These are phyloP conservation scores for Natator depressus DNA, from an alignment of 2,113 vertebrate genomes.

Conservation along the genomic window DNA sequence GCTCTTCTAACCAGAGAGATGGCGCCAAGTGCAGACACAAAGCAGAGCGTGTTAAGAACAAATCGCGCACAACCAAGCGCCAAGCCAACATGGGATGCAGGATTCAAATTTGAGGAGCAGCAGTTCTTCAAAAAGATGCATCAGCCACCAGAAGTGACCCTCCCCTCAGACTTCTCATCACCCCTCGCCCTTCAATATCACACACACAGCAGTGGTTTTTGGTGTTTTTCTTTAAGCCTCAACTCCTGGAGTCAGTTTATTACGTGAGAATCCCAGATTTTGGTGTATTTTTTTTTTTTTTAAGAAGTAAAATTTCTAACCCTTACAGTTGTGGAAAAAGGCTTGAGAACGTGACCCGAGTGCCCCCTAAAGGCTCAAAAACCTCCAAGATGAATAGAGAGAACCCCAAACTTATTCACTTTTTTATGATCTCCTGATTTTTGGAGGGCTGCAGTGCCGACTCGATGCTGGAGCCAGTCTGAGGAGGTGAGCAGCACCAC, in stretches of 20 bases:
- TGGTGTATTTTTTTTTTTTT: too few species aligned
- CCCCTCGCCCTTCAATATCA: not conserved
- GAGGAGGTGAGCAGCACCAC: not conserved
- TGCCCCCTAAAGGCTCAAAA: not conserved
- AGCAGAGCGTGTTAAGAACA: not conserved
- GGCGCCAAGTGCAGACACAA: rapidly evolving
- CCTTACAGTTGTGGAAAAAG: not conserved
- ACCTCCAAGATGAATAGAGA: too few species aligned
- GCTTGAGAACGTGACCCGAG: not conserved
- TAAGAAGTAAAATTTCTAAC: not conserved
- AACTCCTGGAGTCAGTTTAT: not conserved
- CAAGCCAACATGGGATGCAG: not conserved
- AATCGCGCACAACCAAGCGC: rapidly evolving
- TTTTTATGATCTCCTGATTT: too few species aligned
- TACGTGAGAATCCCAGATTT: not conserved
- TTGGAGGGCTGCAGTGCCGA: too few species aligned
- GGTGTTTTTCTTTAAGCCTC: not conserved
- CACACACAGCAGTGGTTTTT: not conserved
- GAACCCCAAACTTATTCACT: too few species aligned
- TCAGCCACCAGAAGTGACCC: too few species aligned
- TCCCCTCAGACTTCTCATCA: too few species aligned
- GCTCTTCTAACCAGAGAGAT: not conserved
- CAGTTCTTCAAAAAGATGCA: too few species aligned
- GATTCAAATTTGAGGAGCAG: too few species aligned
- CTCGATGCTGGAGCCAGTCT: too few species aligned